phyloP scores from a whole-genome alignment of 2,888 invertebrate genomes.

The Onthophagus sagittarius region DNA sequence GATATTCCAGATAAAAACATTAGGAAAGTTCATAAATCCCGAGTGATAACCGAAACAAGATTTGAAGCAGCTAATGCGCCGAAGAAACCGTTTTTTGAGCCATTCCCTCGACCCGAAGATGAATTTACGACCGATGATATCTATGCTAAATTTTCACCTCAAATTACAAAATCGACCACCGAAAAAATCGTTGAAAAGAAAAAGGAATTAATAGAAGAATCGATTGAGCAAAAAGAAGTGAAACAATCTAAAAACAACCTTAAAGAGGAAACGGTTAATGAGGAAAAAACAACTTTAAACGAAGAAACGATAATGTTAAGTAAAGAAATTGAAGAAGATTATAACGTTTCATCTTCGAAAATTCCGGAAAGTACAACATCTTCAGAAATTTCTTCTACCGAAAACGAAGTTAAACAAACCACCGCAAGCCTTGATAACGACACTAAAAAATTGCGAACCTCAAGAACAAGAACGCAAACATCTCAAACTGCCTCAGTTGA shows the following conservation, averaged over 20 bases:
- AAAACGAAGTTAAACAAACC: slow-evolving; percentile 22
- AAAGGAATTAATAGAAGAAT: background rate
- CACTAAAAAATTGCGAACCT: slow-evolving; percentile 10
- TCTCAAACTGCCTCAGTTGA: background rate
- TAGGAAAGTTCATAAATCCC: slow-evolving; percentile 35
- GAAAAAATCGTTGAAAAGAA: slow-evolving; percentile 8
- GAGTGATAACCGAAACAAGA: slow-evolving; percentile 40
- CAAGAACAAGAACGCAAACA: slow-evolving; percentile 4
- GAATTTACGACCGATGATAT: slow-evolving; percentile 23
- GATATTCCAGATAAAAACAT: slow-evolving; percentile 40
- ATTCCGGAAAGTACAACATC: slow-evolving; percentile 18
- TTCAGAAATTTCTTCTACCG: slow-evolving; percentile 22
- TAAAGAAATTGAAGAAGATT: background rate
- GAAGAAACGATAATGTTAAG: slow-evolving; percentile 1
- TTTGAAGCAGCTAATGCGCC: slow-evolving; percentile 38
- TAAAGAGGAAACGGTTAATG: slow-evolving; percentile 3
- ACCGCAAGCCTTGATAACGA: background rate
- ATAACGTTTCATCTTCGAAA: background rate
- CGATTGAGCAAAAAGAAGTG: slow-evolving; percentile 1
- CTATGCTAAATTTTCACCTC: slow-evolving; percentile 16
- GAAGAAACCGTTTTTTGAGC: slow-evolving; percentile 25
- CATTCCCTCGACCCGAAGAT: slow-evolving; percentile 23
- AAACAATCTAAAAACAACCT: background rate
- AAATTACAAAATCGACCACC: slow-evolving; percentile 11
- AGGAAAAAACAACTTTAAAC: slow-evolving; percentile 1